phyloP scores from a whole-genome alignment of 2,797 vertebrate genomes.

The Oreochromis grahami region DNA sequence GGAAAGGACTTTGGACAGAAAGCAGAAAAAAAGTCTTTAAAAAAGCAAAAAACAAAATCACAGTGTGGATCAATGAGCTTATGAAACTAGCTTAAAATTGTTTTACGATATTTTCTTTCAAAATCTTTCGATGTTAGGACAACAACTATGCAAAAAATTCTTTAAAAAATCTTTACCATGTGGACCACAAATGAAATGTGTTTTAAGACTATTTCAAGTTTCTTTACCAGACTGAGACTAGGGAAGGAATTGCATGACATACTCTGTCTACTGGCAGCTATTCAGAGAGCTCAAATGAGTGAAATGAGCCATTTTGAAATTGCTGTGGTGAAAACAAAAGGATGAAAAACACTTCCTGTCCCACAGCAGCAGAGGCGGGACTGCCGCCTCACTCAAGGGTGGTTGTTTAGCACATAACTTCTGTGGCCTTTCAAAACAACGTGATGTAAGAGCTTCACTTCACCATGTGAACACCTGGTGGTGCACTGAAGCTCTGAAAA shows the following conservation, averaged over 20 bases:
- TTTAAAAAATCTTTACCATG: not conserved
- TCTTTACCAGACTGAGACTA: not conserved
- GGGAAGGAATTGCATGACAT: not conserved
- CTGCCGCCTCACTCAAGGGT: not conserved
- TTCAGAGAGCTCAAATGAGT: constrained; percentile 1
- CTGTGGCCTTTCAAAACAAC: constrained; percentile 23
- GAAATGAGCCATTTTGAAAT: constrained; percentile 35
- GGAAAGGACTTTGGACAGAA: not conserved
- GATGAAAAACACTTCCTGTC: constrained; percentile 31
- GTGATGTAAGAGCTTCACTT: constrained; percentile 14
- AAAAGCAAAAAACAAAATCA: not conserved
- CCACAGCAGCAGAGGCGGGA: not conserved
- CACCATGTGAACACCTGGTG: constrained; percentile 54
- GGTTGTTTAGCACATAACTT: constrained; percentile 12
- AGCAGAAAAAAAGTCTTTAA: not conserved
- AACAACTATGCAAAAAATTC: not conserved
- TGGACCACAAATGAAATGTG: not conserved
- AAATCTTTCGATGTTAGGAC: not conserved
- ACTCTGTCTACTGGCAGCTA: not conserved
- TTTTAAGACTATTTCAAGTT: not conserved
- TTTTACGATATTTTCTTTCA: not conserved
- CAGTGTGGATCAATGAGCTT: not conserved
- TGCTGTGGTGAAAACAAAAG: constrained; percentile 40
- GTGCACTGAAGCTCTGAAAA: constrained; percentile 19
- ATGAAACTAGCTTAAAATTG: not conserved